A percentile compares a stretch with the other conserved stretches of the same genome.
phyloP scores from a whole-genome alignment of 2,797 vertebrate genomes.

The Chiloscyllium punctatum region DNA sequence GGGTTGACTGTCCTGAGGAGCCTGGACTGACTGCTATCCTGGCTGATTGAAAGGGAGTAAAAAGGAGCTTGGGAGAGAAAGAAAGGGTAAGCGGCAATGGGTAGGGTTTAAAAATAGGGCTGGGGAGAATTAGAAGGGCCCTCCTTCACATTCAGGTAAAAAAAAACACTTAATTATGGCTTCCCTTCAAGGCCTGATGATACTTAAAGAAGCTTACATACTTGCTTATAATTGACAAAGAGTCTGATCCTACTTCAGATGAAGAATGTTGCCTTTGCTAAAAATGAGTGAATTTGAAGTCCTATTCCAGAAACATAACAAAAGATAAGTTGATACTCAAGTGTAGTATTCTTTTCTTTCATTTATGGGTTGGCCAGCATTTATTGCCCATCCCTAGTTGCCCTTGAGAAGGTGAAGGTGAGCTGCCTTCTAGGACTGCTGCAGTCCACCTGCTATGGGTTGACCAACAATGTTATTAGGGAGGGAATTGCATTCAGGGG shows the following conservation, averaged over 20 bases:
- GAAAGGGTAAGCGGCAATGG: no score
- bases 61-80: not conserved
- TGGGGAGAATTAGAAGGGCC: not conserved
- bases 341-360: not conserved
- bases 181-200: not conserved
- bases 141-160: not conserved
- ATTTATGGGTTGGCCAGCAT: no score
- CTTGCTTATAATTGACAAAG: not conserved
- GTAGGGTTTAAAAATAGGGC: not conserved
- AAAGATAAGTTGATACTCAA: not conserved
- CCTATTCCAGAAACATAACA: not conserved
- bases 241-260: not conserved
- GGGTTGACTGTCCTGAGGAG: not conserved
- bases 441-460: no score
- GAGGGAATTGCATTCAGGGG: no score
- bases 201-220: not conserved
- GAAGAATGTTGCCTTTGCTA: not conserved
- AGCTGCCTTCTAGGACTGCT: no score
- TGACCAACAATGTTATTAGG: no score
- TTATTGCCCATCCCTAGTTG: no score
- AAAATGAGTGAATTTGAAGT: not conserved
- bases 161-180: not conserved
- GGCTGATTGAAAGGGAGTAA: not conserved
- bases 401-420: no score
- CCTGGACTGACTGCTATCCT: not conserved